Evolutionary conservation across 1,140 invertebrate genomes (phyloP).

Genomic region (Wasmannia auropunctata): DNA sequence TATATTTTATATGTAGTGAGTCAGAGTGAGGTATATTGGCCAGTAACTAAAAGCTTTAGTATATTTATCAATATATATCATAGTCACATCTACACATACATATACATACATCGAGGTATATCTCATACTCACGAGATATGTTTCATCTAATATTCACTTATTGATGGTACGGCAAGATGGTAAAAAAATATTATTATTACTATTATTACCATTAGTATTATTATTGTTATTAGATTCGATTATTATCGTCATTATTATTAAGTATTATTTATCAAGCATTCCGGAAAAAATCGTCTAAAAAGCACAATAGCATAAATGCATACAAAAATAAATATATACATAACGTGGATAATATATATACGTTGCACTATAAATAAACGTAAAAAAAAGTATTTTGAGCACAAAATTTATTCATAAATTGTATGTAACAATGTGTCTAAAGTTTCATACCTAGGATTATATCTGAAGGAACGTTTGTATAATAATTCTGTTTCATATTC

Average conservation of each 20-base stretch:
- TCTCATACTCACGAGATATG: neutral
- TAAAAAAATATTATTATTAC: slow-evolving; percentile 11
- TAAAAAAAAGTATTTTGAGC: neutral
- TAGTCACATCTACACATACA: neutral
- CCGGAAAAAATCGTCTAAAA: neutral
- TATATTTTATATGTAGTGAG: neutral
- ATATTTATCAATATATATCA: neutral
- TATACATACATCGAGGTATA: neutral
- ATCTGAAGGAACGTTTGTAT: neutral
- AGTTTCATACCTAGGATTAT: neutral
- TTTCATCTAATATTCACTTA: neutral
- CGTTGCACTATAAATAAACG: neutral
- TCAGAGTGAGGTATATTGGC: slow-evolving; percentile 12
- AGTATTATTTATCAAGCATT: slow-evolving; percentile 10
- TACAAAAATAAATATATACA: neutral
- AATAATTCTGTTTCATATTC: neutral
- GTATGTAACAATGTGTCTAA: neutral
- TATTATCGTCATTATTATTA: neutral
- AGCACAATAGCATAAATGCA: neutral
- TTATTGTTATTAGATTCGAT: neutral
- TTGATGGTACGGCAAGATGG: neutral
- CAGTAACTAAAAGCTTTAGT: neutral
- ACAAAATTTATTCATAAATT: neutral
- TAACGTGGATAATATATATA: neutral
- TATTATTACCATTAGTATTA: slow-evolving; percentile 18